phyloP scores from a whole-genome alignment of 2,888 invertebrate genomes.

The Balanococcus diminutus region DNA sequence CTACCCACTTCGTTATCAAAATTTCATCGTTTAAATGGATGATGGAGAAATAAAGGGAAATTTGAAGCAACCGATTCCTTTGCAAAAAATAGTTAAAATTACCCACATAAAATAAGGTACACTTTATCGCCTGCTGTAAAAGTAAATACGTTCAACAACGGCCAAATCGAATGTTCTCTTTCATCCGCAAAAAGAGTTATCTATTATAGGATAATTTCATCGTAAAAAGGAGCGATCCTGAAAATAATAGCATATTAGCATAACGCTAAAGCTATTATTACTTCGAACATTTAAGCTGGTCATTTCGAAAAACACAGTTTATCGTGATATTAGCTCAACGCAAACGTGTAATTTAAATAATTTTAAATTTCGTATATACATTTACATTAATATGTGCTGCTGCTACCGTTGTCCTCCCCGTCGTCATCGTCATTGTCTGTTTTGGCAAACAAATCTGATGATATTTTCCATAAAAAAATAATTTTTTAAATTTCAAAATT shows the following conservation, averaged over 20 bases:
- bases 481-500: neutral
- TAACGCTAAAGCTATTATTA: slow-evolving; percentile 51
- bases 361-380: slow-evolving; percentile 36
- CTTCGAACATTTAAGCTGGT: slow-evolving; percentile 41
- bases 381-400: neutral
- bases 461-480: neutral
- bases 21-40: too few species aligned
- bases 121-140: neutral
- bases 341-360: slow-evolving; percentile 43
- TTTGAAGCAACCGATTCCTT: neutral
- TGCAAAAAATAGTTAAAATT: too few species aligned
- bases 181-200: slow-evolving; percentile 42
- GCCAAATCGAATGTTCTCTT: slow-evolving; percentile 38
- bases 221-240: slow-evolving; percentile 49
- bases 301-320: slow-evolving; percentile 38
- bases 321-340: slow-evolving; percentile 23
- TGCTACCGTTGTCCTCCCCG: neutral
- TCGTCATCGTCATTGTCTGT: neutral
- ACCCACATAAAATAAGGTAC: too few species aligned
- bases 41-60: too few species aligned
- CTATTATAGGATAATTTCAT: slow-evolving; percentile 41
- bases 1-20: too few species aligned
- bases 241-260: slow-evolving; percentile 51
- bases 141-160: neutral
- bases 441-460: neutral